Conservation (phyloP, 1,140 invertebrate species). For the Leucophenga varia region DNA sequence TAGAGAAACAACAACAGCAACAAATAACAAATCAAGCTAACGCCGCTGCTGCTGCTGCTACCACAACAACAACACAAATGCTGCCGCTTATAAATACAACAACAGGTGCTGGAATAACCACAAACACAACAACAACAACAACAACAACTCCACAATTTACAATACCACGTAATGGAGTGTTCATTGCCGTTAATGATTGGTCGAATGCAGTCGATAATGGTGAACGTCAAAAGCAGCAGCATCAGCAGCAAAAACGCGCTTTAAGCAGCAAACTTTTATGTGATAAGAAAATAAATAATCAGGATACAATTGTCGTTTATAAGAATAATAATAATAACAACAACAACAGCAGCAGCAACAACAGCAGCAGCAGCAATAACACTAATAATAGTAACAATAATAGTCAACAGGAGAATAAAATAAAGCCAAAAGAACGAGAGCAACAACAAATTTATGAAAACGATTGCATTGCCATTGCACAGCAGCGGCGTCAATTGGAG, state of each 20-base stretch:
- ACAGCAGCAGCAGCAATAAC: constrained; percentile 2
- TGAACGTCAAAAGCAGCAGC: too few species aligned
- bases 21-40: too few species aligned
- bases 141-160: constrained; percentile 32
- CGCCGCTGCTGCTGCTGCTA: neutral
- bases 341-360: constrained; percentile 13
- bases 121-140: neutral
- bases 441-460: constrained; percentile 44
- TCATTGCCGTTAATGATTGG: constrained; percentile 55
- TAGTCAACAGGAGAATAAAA: constrained; percentile 9
- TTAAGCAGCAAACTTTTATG: constrained; percentile 7
- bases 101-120: constrained; percentile 5
- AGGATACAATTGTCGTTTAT: too few species aligned
- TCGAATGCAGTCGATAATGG: constrained; percentile 20
- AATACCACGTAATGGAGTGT: constrained; percentile 47
- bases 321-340: too few species aligned
- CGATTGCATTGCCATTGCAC: constrained; percentile 37
- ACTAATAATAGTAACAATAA: neutral
- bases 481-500: constrained; percentile 30
- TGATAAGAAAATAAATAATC: too few species aligned
- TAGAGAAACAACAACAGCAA: constrained; percentile 1
- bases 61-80: constrained; percentile 3
- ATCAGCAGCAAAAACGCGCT: constrained; percentile 1
- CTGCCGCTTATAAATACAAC: too few species aligned
- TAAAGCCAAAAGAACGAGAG: too few species aligned